Percentiles rank a stretch among this genome's conserved stretches.
phyloP scores from a whole-genome alignment of 2,797 vertebrate genomes.

The Ptychobarbus kaznakovi region DNA sequence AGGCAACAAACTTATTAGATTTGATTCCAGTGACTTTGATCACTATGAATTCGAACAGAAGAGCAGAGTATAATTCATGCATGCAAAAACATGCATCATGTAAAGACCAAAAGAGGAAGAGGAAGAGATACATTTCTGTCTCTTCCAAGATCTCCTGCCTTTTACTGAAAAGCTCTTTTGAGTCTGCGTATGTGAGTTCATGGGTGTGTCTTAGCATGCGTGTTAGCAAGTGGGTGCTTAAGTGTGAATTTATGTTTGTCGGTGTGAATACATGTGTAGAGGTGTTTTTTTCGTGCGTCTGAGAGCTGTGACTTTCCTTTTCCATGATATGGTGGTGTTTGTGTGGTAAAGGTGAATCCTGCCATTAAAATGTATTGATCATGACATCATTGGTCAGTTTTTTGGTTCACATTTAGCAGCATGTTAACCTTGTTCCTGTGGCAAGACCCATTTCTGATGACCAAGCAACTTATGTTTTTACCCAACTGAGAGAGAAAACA shows the following conservation, averaged over 20 bases:
- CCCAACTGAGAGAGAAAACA: constrained; percentile 7
- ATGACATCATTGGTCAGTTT: not conserved
- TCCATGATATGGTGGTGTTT: not conserved
- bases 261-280: not conserved
- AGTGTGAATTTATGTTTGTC: not conserved
- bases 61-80: not conserved
- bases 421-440: not conserved
- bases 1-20: too few species aligned
- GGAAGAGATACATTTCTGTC: not conserved
- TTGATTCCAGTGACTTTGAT: too few species aligned
- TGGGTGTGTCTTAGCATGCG: not conserved
- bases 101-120: not conserved
- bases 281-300: not conserved
- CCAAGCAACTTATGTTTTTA: constrained; percentile 31
- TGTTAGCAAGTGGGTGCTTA: not conserved
- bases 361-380: not conserved
- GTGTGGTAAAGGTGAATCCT: not conserved
- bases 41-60: too few species aligned
- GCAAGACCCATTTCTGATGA: constrained; percentile 29
- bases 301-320: not conserved
- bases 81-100: not conserved
- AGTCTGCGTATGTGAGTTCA: not conserved
- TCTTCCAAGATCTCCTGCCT: not conserved
- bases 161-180: constrained; percentile 6
- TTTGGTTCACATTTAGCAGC: not conserved